Evolutionary conservation across 2,888 invertebrate species (phyloP).

Genomic region (Acholoe squamosa): DNA sequence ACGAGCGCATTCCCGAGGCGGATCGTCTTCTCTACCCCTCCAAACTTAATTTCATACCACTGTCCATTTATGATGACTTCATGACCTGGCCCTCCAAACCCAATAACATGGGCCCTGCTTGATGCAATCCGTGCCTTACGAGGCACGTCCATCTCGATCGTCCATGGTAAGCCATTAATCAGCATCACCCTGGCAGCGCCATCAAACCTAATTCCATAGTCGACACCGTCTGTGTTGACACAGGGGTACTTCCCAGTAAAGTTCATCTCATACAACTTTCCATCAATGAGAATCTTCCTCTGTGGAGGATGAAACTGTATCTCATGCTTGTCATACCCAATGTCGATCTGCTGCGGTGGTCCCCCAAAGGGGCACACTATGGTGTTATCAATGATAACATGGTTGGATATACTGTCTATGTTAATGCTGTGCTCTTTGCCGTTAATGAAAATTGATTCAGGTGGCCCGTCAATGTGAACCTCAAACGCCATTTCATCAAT

Average conservation of each 20-base stretch:
- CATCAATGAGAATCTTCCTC: constrained; percentile 93
- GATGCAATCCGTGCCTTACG: constrained; percentile 84
- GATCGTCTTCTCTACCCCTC: constrained; percentile 92
- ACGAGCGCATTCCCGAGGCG: constrained; percentile 91
- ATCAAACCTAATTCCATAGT: constrained; percentile 91
- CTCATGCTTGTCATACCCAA: constrained; percentile 90
- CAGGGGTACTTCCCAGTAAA: constrained; percentile 78
- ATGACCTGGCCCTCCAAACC: constrained; percentile 83
- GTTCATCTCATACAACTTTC: constrained; percentile 78
- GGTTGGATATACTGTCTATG: constrained; percentile 92
- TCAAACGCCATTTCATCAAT: constrained; percentile 80
- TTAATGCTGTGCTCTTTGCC: constrained; percentile 91
- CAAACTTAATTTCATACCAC: constrained; percentile 92
- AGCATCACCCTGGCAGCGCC: constrained; percentile 95
- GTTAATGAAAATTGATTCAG: constrained; percentile 89
- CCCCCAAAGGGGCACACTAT: constrained; percentile 88
- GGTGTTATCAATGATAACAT: constrained; percentile 93
- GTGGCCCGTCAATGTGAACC: constrained; percentile 80
- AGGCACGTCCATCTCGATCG: constrained; percentile 78
- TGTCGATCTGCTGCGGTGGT: constrained; percentile 88
- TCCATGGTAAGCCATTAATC: constrained; percentile 90
- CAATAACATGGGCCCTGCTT: constrained; percentile 78
- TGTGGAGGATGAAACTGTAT: constrained; percentile 93
- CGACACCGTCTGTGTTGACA: constrained; percentile 82
- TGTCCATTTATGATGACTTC: constrained; percentile 82